phyloP scores from a whole-genome alignment of 1,140 invertebrate genomes.

The Drosophila simulans region DNA sequence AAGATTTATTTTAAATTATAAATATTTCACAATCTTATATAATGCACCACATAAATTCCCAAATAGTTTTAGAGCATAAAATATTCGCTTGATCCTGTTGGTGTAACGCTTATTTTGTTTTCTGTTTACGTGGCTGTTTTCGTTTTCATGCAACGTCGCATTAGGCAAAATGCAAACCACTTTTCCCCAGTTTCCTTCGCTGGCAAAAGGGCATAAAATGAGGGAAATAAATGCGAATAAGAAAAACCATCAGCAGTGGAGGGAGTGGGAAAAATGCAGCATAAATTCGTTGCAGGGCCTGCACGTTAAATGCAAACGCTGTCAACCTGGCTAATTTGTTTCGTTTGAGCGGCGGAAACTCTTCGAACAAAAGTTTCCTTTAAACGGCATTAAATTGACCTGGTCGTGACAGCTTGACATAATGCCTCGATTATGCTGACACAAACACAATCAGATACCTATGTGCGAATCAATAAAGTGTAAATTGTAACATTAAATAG shows the following conservation, averaged over 20 bases:
- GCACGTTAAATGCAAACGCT: slow-evolving; percentile 20
- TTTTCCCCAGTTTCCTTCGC: slow-evolving; percentile 22
- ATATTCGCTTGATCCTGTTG: not conserved
- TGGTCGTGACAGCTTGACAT: slow-evolving; percentile 66
- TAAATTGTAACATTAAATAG: slow-evolving; percentile 83
- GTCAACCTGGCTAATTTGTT: slow-evolving; percentile 49
- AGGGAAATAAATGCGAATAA: slow-evolving; percentile 21
- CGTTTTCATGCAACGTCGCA: slow-evolving; percentile 62
- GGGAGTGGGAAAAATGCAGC: slow-evolving; percentile 18
- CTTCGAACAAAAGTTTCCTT: slow-evolving; percentile 16
- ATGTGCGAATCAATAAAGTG: slow-evolving; percentile 75
- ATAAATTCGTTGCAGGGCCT: slow-evolving; percentile 31
- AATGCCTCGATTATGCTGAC: slow-evolving; percentile 64
- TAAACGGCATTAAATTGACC: slow-evolving; percentile 44
- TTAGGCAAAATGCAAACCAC: slow-evolving; percentile 59
- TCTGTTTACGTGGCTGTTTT: slow-evolving; percentile 59
- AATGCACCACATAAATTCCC: not conserved
- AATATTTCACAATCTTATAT: too few relatives aligned
- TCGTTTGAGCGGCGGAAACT: slow-evolving; percentile 10
- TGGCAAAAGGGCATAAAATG: not conserved
- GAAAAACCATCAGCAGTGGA: not conserved
- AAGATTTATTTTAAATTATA: too few relatives aligned
- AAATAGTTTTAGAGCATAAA: slow-evolving; percentile 14
- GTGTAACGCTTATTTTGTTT: slow-evolving; percentile 40
- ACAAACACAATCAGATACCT: slow-evolving; percentile 38